Percentiles rank a stretch among this genome's conserved stretches.
Conservation (phyloP, 2,888 invertebrate genomes). For the Thysanoteuthis rhombus region DNA sequence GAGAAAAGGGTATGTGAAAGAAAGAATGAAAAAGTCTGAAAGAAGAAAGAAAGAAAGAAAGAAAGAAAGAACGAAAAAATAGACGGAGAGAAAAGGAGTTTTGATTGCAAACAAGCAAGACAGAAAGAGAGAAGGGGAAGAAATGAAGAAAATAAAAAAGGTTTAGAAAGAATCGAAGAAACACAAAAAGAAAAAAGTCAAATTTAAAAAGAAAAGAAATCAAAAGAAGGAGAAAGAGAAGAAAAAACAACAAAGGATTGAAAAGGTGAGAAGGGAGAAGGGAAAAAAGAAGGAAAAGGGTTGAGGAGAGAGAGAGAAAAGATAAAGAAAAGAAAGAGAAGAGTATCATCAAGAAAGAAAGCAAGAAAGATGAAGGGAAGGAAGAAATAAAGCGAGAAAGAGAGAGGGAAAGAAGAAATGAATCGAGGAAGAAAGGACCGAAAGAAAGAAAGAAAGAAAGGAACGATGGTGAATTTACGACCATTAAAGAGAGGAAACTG, state of each 20-base stretch:
- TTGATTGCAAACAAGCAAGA: neutral
- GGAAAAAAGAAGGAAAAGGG: neutral
- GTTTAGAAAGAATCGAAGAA: neutral
- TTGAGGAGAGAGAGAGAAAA: neutral
- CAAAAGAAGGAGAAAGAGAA: neutral
- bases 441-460: neutral
- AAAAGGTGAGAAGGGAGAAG: neutral
- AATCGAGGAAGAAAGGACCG: neutral
- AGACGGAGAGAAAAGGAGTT: neutral
- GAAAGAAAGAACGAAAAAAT: neutral
- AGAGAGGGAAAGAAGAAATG: neutral
- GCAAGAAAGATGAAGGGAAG: accelerated
- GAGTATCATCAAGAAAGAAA: neutral
- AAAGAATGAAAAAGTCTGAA: neutral
- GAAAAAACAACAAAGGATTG: neutral
- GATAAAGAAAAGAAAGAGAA: accelerated
- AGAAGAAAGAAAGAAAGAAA: neutral
- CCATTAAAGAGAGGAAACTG: too few species aligned
- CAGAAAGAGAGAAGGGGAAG: neutral
- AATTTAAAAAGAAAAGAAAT: neutral
- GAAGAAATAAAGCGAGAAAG: neutral
- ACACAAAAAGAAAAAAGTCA: neutral
- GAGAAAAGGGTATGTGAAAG: neutral
- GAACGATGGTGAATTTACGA: neutral
- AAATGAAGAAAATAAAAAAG: neutral